Conservation (phyloP, 2,888 invertebrate genomes). For the Dorcus parallelipipedus region DNA sequence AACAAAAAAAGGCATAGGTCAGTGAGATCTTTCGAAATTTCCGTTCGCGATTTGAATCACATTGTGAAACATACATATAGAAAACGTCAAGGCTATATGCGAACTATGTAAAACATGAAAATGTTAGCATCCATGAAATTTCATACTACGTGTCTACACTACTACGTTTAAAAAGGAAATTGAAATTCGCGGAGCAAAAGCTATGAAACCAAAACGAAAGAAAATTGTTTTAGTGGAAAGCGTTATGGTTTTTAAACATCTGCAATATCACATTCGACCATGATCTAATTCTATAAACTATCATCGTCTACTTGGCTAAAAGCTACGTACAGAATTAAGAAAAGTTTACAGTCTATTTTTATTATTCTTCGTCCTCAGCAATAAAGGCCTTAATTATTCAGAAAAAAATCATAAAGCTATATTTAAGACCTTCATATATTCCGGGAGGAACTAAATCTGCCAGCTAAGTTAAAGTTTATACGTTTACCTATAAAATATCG, state of each 20-base stretch:
- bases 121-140: slow-evolving; percentile 50
- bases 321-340: neutral
- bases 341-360: neutral
- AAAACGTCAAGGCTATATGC: slow-evolving; percentile 13
- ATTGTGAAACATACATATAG: slow-evolving; percentile 15
- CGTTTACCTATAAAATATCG: slow-evolving; percentile 29
- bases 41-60: slow-evolving; percentile 2
- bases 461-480: slow-evolving; percentile 28
- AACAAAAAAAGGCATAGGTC: slow-evolving; percentile 48
- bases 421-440: slow-evolving; percentile 25
- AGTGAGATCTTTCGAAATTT: slow-evolving; percentile 28
- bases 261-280: slow-evolving; percentile 32
- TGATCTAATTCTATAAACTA: slow-evolving; percentile 7
- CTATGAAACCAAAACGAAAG: slow-evolving; percentile 12
- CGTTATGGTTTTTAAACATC: slow-evolving; percentile 18
- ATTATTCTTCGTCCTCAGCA: slow-evolving; percentile 6
- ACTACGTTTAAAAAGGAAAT: slow-evolving; percentile 26
- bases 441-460: slow-evolving; percentile 26
- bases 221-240: neutral
- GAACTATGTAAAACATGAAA: slow-evolving; percentile 17
- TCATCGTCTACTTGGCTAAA: neutral
- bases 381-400: slow-evolving; percentile 23
- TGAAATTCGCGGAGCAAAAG: slow-evolving; percentile 19
- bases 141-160: slow-evolving; percentile 48
- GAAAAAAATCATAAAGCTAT: slow-evolving; percentile 13